Evolutionary conservation across 2,888 invertebrate genomes (phyloP), one percentile per base, ranked within the genome.

Genomic region (Cantharis rustica): DNA sequence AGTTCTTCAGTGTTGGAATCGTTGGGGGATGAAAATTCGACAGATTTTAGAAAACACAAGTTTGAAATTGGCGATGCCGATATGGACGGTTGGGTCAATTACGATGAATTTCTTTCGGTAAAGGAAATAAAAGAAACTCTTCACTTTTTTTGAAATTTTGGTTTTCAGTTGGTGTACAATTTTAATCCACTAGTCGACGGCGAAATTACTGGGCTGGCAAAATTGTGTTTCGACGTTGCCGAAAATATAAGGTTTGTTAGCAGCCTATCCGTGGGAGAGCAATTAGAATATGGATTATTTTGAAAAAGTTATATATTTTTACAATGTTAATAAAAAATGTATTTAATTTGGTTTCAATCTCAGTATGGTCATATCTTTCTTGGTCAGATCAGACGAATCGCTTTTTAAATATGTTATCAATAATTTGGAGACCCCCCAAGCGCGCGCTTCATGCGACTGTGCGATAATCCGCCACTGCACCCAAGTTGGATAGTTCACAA

Each of bases 201-300:
- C 13, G 81, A 80, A 26, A 80, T 90, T 76, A 80, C 83, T 0
- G 91, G 91, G 0, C 83, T 91, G 31, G 90, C 90, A 23, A 84
- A 84, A 75, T 84, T 90, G 16, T 91, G 91, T 83, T 89, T 89
- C 81, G 90, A 90, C 31, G 90, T 90, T 7, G 90, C 91, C 0
- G 90, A 91, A 71, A 90, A 91, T 79, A 91, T 91, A 16, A 89
- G 90, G 82, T 90, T 91, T 77, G 90, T 91, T 1, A 90, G 90
- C 84, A 89, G 89, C 80, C 86, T 91, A 9, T 90, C 91, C 0
- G 90, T 91, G 1, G n/a, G n/a, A n/a, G n/a, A 91, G 81, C 91
- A 91, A 81, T 84, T 91, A 11, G 91, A 91, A 84, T 90, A 91
- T 80, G 91, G 91, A 17, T 85, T 91, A 74, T 91, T 91, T 86